Conservation (phyloP, 2,797 vertebrate species). For the Hippocampus kuda region DNA sequence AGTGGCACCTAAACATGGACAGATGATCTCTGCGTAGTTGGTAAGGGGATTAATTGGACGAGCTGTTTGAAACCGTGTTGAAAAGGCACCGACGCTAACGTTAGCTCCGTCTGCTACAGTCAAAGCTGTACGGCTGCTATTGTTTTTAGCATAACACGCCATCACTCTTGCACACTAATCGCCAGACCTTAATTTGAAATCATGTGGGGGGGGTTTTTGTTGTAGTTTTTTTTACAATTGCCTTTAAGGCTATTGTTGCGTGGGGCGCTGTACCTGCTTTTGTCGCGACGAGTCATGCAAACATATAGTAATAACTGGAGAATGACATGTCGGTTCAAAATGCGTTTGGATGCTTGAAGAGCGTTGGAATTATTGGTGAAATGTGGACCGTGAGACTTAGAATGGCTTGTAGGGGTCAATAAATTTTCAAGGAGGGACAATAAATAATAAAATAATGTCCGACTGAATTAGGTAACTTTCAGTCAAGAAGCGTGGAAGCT, state of each 20-base stretch:
- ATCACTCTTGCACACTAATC: not conserved
- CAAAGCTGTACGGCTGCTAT: not conserved
- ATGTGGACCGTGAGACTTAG: not conserved
- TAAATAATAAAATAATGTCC: too few species aligned
- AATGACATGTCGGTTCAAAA: too few species aligned
- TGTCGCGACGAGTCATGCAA: not conserved
- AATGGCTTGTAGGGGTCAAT: not conserved
- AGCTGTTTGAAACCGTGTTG: not conserved
- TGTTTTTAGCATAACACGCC: conserved; percentile 6
- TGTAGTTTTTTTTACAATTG: not conserved
- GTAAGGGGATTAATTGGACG: not conserved
- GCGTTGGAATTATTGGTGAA: not conserved
- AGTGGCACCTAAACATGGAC: not conserved
- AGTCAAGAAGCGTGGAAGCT: too few species aligned
- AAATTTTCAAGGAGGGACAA: not conserved
- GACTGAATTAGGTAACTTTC: too few species aligned
- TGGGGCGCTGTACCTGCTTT: not conserved
- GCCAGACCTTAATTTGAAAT: not conserved
- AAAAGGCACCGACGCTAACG: not conserved
- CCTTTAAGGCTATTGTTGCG: not conserved
- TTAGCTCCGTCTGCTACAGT: not conserved
- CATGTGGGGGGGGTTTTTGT: not conserved
- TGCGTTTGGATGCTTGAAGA: not conserved
- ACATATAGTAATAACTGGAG: not conserved
- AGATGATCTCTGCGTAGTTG: conserved; percentile 4